Base-by-base conservation (phyloP, 2,888 invertebrate species). In the Ophion slaviceki region DNA sequence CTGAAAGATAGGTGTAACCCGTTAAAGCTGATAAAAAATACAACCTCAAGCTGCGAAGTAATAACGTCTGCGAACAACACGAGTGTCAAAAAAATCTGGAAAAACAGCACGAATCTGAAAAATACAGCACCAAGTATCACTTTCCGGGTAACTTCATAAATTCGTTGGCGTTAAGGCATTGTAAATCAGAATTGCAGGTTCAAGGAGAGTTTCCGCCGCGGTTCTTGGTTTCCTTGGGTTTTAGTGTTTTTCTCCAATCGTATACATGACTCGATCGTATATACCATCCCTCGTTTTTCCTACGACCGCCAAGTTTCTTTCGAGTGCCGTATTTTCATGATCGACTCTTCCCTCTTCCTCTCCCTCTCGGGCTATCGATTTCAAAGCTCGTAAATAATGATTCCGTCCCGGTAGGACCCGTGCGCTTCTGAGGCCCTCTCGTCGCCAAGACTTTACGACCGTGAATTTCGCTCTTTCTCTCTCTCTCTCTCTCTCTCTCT, bases 371-470 rank as follows among this genome's bases (percentile, higher is more conserved):
- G 88, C 89, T 92, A 93, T 93, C 93, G 92, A 92, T 93, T 93
- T 93, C 93, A 92, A 87, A 83, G 88, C 89, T 90, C 91, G 89
- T 93, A 92, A 93, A 93, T 92, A 92, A 92, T 88, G 88, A 89
- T 88, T 86, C 81, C 61, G 78, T 84, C 84, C 86, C 82, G 79
- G 81, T 36, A 45, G 79, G 82, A 83, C 80, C 84, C 80, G 83
- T 70, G 78, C 77, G 72, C 61, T 17, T 14, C 5, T 47, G n/a
- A n/a, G 59, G 24, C 87, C 87, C 84, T 86, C 82, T 86, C 82
- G 84, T 84, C 84, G 71, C 82, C 81, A 64, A 74, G 72, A 75
- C 68, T 87, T 87, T 86, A 87, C 80, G 87, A 88, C 86, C 87
- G 64, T 76, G 68, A 74, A 61, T 70, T 76, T 81, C 59, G 36